Base-by-base conservation (phyloP, 2,888 invertebrate species). In the Labia minor region DNA sequence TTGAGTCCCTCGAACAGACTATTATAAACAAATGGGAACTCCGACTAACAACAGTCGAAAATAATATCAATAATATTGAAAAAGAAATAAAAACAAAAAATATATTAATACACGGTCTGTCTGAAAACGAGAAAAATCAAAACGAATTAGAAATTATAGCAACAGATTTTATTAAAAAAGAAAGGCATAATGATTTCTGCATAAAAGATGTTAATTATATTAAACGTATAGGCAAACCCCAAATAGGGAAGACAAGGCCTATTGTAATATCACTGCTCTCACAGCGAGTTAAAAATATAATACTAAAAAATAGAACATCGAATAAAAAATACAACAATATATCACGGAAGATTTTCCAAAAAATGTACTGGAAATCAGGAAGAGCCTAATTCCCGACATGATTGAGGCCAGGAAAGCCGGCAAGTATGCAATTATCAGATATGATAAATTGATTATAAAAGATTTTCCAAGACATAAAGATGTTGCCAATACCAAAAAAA, bases 251-350 rank as follows among this genome's bases (percentile, higher is more conserved):
- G 14, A 49, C 14, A n/a, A 49, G 49, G 14, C 49, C 49, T 49
- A 49, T 49, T 49, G 16, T 49, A 14, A 49, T 49, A 8, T 49
- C 49, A 49, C 49, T 49, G 6, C 3, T 49, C n/a, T 49, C 49
- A 2, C 49, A 14, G 14, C 49, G 49, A 8, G 49, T 49, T 14
- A 14, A 16, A 2, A 16, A 14, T 16, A 49, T 8, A 26, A 26
- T 49, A 49, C 49, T 49, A n/a, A n/a, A n/a, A n/a, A n/a, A n/a
- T n/a, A n/a, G n/a, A n/a, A n/a, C n/a, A n/a, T n/a, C n/a, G n/a
- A 49, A 49, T 49, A 49, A 49, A 49, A 49, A 49, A 49, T 49
- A 49, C 49, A 49, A 49, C 49, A 49, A n/a, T 49, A 49, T 49
- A 49, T 49, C 14, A n/a, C 49, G 14, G 49, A 49, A 49, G 49